phyloP scores from a whole-genome alignment of 2,888 invertebrate genomes.

The Plutella xylostella region DNA sequence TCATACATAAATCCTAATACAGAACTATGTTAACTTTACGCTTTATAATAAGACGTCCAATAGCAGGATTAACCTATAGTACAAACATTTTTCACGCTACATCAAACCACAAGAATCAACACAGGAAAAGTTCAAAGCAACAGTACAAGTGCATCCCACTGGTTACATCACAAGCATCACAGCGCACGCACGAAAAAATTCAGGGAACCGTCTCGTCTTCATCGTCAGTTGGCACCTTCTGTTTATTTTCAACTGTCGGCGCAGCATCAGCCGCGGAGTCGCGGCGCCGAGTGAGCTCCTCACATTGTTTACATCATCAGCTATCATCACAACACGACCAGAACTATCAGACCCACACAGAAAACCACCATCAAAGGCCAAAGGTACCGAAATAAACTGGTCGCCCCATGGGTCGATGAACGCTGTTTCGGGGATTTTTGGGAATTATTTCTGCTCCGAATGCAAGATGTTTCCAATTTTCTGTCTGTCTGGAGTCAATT shows the following conservation, averaged over 20 bases:
- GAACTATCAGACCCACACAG: conserved; percentile 23
- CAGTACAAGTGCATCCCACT: too few relatives aligned
- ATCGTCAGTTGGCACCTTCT: conserved; percentile 28
- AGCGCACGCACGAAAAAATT: conserved; percentile 18
- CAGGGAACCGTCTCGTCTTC: conserved; percentile 41
- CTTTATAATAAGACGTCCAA: too few relatives aligned
- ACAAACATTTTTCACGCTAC: too few relatives aligned
- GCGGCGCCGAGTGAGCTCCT: conserved; percentile 49
- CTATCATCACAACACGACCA: conserved; percentile 19
- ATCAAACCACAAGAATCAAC: too few relatives aligned
- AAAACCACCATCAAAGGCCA: not conserved
- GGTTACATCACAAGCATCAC: not conserved
- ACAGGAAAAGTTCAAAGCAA: too few relatives aligned
- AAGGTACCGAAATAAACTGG: too few relatives aligned
- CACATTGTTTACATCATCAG: conserved; percentile 39
- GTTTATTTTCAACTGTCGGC: conserved; percentile 62
- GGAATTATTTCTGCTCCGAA: conserved; percentile 2
- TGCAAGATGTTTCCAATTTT: conserved; percentile 4
- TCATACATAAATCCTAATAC: too few relatives aligned
- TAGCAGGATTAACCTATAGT: too few relatives aligned
- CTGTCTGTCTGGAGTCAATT: too few relatives aligned
- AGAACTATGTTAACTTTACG: too few relatives aligned
- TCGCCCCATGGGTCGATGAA: conserved; percentile 21
- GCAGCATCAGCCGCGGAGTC: conserved; percentile 39
- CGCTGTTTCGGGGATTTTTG: conserved; percentile 13